Conservation (phyloP, 2,113 vertebrate genomes). For the Lathamus discolor region DNA sequence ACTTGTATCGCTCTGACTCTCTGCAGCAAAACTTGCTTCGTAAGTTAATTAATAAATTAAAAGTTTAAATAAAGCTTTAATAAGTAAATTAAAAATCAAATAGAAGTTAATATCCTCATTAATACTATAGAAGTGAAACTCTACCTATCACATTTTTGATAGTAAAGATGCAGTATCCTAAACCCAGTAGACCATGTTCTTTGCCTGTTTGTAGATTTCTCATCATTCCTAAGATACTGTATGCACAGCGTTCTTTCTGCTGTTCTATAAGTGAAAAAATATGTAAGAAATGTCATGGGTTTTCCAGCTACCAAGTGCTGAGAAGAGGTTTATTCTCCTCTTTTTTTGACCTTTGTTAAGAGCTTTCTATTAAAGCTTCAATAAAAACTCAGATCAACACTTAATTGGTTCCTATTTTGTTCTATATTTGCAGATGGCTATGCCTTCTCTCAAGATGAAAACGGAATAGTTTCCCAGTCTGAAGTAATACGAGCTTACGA, state of each 20-base stretch:
- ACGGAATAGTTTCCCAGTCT: constrained; percentile 97
- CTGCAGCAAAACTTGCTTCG: constrained; percentile 95
- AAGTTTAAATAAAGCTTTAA: not conserved
- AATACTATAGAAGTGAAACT: not conserved
- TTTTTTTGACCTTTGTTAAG: not conserved
- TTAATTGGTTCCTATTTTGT: not conserved
- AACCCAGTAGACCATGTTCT: not conserved
- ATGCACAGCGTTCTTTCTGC: not conserved
- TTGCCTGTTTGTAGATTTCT: not conserved
- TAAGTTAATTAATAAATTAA: constrained; percentile 78
- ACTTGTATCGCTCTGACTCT: constrained; percentile 92
- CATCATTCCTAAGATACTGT: not conserved
- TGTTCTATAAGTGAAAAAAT: not conserved
- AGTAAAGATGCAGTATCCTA: not conserved
- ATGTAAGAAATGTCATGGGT: not conserved
- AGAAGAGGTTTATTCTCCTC: not conserved
- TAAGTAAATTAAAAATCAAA: not conserved
- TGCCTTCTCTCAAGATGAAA: constrained; percentile 98
- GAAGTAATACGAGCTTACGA: constrained; percentile 97
- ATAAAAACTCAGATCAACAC: not conserved
- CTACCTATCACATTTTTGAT: not conserved
- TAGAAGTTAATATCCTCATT: not conserved
- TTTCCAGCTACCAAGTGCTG: not conserved
- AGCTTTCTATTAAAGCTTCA: not conserved
- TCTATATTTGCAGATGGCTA: constrained; percentile 86